Evolutionary conservation across 1,140 invertebrate genomes (phyloP), one percentile per base, ranked within the genome.

Genomic region (Leptinotarsa undecemlineata): DNA sequence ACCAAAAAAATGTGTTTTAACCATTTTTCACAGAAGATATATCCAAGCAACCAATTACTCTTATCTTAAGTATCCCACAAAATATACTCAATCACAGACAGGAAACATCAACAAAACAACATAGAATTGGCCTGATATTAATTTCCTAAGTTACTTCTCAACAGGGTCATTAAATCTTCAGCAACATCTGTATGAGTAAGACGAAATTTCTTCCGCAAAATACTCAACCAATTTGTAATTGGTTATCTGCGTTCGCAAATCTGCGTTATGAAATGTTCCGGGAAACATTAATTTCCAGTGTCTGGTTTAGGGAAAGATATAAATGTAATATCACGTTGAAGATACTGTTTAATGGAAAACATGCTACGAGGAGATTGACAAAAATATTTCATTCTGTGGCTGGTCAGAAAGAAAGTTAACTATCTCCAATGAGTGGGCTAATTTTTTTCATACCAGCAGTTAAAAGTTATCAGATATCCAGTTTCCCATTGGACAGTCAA

Each of bases 131-230:
- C 51, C 51, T 17, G n/a, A n/a, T 57, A 57, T 57, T 57, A 57
- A 57, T 57, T 15, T 19, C 51, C 2, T 19, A 5, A 57, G 17
- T n/a, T 13, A 57, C 51, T 57, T 5, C 51, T 57, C n/a, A 57
- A n/a, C 51, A 57, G 51, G 51, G 51, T 57, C 14, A 57, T 57
- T 57, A 57, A 57, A 57, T 57, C 51, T 57, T 57, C 51, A 57
- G 51, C 51, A 57, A 8, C 51, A 57, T 57, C 51, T 57, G 51
- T 57, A 57, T 57, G 51, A 57, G 51, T 57, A 17, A n/a, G 17
- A 57, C 51, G 51, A 57, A 15, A 19, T 57, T 57, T 57, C n/a
- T 57, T 17, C 51, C 51, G 13, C 51, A 57, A 57, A 57, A n/a
- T 57, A 57, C 51, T 57, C 17, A 15, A 57, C 4, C 51, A 57